A percentile compares a stretch with the other conserved stretches of the same genome.
Conservation (phyloP, 1,140 invertebrate genomes). For the Tetragnatha versicolor region DNA sequence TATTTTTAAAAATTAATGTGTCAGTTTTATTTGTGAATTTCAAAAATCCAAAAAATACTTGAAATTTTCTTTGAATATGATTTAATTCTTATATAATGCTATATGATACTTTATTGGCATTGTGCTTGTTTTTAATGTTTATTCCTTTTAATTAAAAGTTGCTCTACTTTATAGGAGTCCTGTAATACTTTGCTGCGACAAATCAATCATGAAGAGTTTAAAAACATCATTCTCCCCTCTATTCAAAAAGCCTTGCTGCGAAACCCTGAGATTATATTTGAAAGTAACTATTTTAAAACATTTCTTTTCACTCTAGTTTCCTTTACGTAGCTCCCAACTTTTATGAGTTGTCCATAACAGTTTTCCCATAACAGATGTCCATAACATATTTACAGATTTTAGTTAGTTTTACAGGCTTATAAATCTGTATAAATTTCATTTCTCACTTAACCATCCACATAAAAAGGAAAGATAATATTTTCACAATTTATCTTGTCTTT, state of each 20-base stretch:
- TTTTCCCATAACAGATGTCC: no score
- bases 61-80: background rate
- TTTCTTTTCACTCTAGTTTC: constrained; percentile 2
- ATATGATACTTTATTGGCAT: background rate
- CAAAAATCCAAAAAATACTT: background rate
- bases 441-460: no score
- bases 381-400: no score
- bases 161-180: constrained; percentile 65
- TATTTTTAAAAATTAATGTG: constrained; percentile 3
- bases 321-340: no score
- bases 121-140: background rate
- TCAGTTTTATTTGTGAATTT: background rate
- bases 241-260: constrained; percentile 92
- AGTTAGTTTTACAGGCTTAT: no score
- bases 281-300: constrained; percentile 61
- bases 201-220: constrained; percentile 78
- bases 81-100: background rate
- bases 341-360: no score
- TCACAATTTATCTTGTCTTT: no score
- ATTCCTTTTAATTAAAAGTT: background rate
- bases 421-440: no score
- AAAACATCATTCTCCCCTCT: constrained; percentile 77
- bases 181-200: constrained; percentile 69
- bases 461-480: no score
- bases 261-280: constrained; percentile 89